These are phyloP conservation scores for Quadriops clusia DNA, from an alignment of 2,888 invertebrate genomes.

Conservation along the genomic window DNA sequence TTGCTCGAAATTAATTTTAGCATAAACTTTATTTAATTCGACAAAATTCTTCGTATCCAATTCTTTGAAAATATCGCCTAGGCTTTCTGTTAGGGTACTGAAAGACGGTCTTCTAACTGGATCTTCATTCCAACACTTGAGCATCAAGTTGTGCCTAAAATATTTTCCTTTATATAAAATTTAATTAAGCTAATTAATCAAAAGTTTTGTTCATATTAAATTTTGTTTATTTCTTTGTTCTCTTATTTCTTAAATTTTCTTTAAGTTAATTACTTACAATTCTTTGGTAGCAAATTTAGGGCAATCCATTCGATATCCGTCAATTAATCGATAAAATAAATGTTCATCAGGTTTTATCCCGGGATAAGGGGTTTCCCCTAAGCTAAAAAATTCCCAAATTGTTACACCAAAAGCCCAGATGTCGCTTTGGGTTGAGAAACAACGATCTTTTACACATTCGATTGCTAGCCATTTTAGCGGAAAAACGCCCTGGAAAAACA, in stretches of 20 bases:
- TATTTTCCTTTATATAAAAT: constrained; percentile 1
- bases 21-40: constrained; percentile 69
- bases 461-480: constrained; percentile 97
- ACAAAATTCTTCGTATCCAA: constrained; percentile 76
- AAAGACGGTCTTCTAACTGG: constrained; percentile 73
- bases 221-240: too few relatives aligned
- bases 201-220: too few relatives aligned
- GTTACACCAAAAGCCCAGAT: constrained; percentile 91
- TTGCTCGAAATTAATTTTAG: constrained; percentile 54
- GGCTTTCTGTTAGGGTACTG: constrained; percentile 55
- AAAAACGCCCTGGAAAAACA: constrained; percentile 65
- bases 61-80: constrained; percentile 72
- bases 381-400: constrained; percentile 79
- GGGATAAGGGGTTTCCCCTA: constrained; percentile 79
- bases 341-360: constrained; percentile 64
- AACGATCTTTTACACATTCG: constrained; percentile 80
- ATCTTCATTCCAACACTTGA: constrained; percentile 72
- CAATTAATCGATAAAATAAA: constrained; percentile 58
- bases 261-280: constrained; percentile 49
- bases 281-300: constrained; percentile 73
- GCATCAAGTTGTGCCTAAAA: constrained; percentile 64
- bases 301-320: constrained; percentile 81
- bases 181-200: background rate
- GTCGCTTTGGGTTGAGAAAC: constrained; percentile 91
- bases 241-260: too few relatives aligned